Base-by-base conservation (phyloP, 2,888 invertebrate genomes). In the Drosophila picticornis region DNA sequence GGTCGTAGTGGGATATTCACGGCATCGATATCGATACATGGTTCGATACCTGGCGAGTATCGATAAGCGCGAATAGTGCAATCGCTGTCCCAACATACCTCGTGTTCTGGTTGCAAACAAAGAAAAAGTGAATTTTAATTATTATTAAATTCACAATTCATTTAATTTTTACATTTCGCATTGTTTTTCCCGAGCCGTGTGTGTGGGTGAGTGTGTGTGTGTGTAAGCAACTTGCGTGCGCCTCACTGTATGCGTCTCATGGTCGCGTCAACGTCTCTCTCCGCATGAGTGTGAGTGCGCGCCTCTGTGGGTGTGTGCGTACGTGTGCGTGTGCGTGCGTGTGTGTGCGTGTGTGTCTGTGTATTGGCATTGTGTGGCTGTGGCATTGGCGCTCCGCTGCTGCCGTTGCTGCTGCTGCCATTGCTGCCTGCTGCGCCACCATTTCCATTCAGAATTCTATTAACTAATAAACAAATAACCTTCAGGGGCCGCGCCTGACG, bases 401-500 rank as follows among this genome's bases (percentile, higher is more conserved):
- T 74, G 59, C 46, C 71, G 75, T 62, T 80, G 79, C 69, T 81
- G 77, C 81, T 46, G 46, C 43, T 43, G 40, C 40, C 40, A 43
- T 43, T 43, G 43, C 43, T 52, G 77, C 46, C 62, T 80, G 79
- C 69, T 81, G 77, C 81, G 81, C 74, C 78, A 81, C 53, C 68
- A 61, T 70, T 80, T 82, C 80, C 80, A 81, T 81, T 75, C 80
- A 82, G 69, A 78, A 78, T 72, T 69, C 90, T 86, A 84, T 86
- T 90, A 90, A 90, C 90, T 86, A 88, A 86, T 88, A 86, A 86
- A 90, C 88, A 90, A 80, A 88, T 88, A 90, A 90, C 90, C 90
- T 85, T 85, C 85, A 78, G 84, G 70, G 60, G 58, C 73, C 70
- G 69, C 72, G 74, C 69, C 81, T 74, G 72, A 43, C 50, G 55